Evolutionary conservation across 2,113 vertebrate genomes (phyloP), one percentile per base, ranked within the genome.

Genomic region (Daboia siamensis): DNA sequence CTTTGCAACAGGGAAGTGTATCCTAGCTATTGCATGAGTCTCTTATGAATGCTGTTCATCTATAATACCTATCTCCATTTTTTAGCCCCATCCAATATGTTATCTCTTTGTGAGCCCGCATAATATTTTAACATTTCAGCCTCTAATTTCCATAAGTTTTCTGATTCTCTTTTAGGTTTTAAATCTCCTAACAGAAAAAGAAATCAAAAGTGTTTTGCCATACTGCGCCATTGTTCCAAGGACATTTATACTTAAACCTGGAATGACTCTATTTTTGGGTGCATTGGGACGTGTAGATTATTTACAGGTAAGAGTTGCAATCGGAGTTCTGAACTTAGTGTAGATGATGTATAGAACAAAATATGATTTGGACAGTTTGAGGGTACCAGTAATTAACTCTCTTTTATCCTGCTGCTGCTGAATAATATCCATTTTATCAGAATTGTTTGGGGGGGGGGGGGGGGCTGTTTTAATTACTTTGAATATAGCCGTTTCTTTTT

Each of bases 271-370:
- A 54, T 98, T 99, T 93, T 96, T 99, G 93, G 99, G 98, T 93
- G 99, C 97, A 6, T 90, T 99, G 94, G 98, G 97, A 64, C 97
- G 99, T 59, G 96, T 99, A 48, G 99, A 99, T 97, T 99, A 98
- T 95, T 94, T 99, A 64, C 91, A 99, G 98, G 99, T 99, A 96
- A 97, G 94, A 0, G 55, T 84, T 3, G 89, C 89, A 57, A 5
- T n/a, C 13, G 54, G 3, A 9, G 5, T 13, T 74, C 59, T 92
- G n/a, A 64, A 23, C 7, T 84, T 84, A 39, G 44, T 85, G 17
- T 90, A 59, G 57, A 23, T 17, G 3, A 23, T 48, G 33, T 90
- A 13, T 69, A 8, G n/a, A 88, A 91, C 24, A 87, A 44, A 1
- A 13, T 69, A 26, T 11, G 21, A 56, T 89, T 84, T 51, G 54